A percentile compares a stretch with the other conserved stretches of the same genome.
Conservation (phyloP, 30 jellyfish, hydroid and myxozoan species). For the Pelagia noctiluca region DNA sequence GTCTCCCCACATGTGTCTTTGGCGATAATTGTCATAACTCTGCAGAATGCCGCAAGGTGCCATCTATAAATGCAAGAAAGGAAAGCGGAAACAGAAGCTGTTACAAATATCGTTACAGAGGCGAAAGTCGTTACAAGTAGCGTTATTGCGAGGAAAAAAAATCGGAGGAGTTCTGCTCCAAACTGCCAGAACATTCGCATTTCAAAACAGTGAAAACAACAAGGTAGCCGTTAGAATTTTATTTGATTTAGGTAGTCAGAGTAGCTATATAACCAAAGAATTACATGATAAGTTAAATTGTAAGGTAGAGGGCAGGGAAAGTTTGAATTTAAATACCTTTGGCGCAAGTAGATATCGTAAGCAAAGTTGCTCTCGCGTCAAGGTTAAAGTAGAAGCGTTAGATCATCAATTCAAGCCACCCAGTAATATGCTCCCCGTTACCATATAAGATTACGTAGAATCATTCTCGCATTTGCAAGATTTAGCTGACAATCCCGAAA, state of each 20-base stretch:
- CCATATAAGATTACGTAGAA: not conserved
- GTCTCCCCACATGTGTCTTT: too few relatives aligned
- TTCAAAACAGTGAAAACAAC: not conserved
- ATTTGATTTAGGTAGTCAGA: slow-evolving; percentile 70
- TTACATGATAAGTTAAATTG: slow-evolving; percentile 25
- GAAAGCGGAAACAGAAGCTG: too few relatives aligned
- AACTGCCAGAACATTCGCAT: slow-evolving; percentile 40
- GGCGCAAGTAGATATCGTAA: slow-evolving; percentile 32
- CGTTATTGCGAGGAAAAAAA: too few relatives aligned
- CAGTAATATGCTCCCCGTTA: slow-evolving; percentile 16
- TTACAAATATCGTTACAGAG: too few relatives aligned
- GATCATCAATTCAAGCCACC: not conserved
- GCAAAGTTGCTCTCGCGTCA: slow-evolving; percentile 35
- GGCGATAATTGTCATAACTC: too few relatives aligned
- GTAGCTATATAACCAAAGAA: slow-evolving; percentile 44
- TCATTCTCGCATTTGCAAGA: slow-evolving; percentile 13
- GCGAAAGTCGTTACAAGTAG: too few relatives aligned
- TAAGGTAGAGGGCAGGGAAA: slow-evolving; percentile 9
- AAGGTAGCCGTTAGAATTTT: slow-evolving; percentile 8
- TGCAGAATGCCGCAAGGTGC: too few relatives aligned
- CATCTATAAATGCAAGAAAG: too few relatives aligned
- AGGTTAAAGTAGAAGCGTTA: slow-evolving; percentile 14
- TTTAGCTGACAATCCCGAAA: slow-evolving; percentile 8
- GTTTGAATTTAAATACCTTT: slow-evolving; percentile 43
- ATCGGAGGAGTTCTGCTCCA: slow-evolving; percentile 25